Evolutionary conservation across 1,140 invertebrate species (phyloP), one percentile per base, ranked within the genome.

Genomic region (Cydia strobilella): DNA sequence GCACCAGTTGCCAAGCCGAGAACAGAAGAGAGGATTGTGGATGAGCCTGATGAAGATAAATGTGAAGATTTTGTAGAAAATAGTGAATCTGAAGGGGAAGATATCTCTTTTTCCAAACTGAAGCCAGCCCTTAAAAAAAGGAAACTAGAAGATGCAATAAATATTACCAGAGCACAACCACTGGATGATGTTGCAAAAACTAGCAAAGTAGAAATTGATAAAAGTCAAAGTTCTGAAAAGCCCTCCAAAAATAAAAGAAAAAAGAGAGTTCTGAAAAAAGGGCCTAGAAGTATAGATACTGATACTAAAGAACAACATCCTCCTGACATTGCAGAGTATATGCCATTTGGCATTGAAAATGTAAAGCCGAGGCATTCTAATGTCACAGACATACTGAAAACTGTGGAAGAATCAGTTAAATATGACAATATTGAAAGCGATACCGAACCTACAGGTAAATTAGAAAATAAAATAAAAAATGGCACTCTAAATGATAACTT

Each of bases 401-500:
- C 80, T 73, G 74, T 84, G 73, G 78, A 86, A 66, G 74, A 82
- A 35, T 62, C 79, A 59, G 45, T 74, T 23, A 75, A 75, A n/a
- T 54, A 66, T 25, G 73, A 75, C 27, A 73, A 39, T 74, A 80
- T 74, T 75, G 72, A 73, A 76, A 76, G 75, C 45, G 12, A 71
- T 15, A 25, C 65, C 5, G 66, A 39, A 27, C 25, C 54, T n/a
- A 31, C 20, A 66, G 66, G 65, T 15, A 86, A 84, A 79, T 85
- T 97, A 18, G 93, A 95, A 84, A 93, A 95, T 69, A 97, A 96
- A 93, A 93, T 97, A 0, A 91, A 94, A 72, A 89, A 93, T 78
- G 96, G 96, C 3, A 96, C 94, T 66, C 82, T 96, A 3, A 98
- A 97, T 93, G 96, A 98, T 63, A 99, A 99, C 89, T 99, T 96